phyloP scores from a whole-genome alignment of 2,113 vertebrate species.

The Platysternon megacephalum region DNA sequence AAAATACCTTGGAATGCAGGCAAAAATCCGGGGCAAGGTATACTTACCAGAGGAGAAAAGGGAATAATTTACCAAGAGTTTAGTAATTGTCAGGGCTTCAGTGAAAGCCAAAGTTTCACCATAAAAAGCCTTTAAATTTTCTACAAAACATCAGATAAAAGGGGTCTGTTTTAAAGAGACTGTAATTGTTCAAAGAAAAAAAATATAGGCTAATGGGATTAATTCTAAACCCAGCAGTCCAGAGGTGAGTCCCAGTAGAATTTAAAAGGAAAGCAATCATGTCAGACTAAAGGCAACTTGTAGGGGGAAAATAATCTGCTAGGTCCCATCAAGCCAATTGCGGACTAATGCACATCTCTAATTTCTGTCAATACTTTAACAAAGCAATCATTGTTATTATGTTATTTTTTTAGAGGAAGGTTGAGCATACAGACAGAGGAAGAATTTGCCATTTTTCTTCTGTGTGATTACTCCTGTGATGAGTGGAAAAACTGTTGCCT shows the following conservation, averaged over 20 bases:
- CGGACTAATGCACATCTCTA: slow-evolving; percentile 55
- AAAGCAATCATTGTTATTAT: slow-evolving; percentile 36
- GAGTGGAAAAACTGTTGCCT: not conserved
- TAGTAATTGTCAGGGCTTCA: slow-evolving; percentile 31
- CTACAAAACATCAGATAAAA: not conserved
- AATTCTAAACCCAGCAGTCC: slow-evolving; percentile 54
- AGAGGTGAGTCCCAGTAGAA: slow-evolving; percentile 20
- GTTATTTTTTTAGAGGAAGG: slow-evolving; percentile 44
- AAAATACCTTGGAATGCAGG: slow-evolving; percentile 31
- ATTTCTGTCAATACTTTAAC: slow-evolving; percentile 54
- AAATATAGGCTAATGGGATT: slow-evolving; percentile 59
- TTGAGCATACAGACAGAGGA: not conserved
- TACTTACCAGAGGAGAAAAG: not conserved
- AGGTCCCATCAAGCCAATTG: slow-evolving; percentile 30
- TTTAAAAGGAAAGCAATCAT: slow-evolving; percentile 58
- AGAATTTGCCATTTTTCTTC: not conserved
- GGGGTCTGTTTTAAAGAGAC: slow-evolving; percentile 11
- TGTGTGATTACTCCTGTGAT: not conserved
- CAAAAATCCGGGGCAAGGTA: not conserved
- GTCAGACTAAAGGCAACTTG: slow-evolving; percentile 43
- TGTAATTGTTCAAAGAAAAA: slow-evolving; percentile 46
- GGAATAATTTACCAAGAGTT: slow-evolving; percentile 15
- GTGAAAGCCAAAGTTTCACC: slow-evolving; percentile 1
- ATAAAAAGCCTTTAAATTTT: slow-evolving; percentile 52
- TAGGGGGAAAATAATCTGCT: slow-evolving; percentile 51